Evolutionary conservation across 2,113 vertebrate species (phyloP).

Genomic region (Gambusia holbrooki): DNA sequence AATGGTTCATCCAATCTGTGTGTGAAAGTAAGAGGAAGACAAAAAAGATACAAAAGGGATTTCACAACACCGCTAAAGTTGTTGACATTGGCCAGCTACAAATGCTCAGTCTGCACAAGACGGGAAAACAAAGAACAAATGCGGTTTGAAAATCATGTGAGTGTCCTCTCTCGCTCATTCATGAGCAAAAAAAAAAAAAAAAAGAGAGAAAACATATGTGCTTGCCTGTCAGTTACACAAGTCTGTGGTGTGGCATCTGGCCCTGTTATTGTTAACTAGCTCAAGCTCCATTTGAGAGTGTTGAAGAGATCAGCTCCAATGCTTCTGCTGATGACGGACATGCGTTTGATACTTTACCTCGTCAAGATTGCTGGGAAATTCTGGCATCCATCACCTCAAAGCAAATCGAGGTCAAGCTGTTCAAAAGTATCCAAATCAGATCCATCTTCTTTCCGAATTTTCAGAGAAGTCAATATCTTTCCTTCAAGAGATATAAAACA

Average conservation of each 20-base stretch:
- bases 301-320: slow-evolving; percentile 27
- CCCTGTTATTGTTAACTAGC: slow-evolving; percentile 65
- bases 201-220: slow-evolving; percentile 50
- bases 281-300: slow-evolving; percentile 27
- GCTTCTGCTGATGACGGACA: slow-evolving; percentile 43
- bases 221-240: slow-evolving; percentile 65
- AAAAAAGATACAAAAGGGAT: slow-evolving; percentile 22
- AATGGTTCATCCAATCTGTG: slow-evolving; percentile 28
- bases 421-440: slow-evolving; percentile 19
- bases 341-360: slow-evolving; percentile 45
- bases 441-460: not conserved
- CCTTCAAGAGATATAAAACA: too few species aligned
- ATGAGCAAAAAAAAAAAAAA: slow-evolving; percentile 48
- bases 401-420: too few species aligned
- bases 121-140: slow-evolving; percentile 52
- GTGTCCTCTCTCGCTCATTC: slow-evolving; percentile 50
- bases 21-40: slow-evolving; percentile 38
- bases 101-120: slow-evolving; percentile 30
- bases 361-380: slow-evolving; percentile 26
- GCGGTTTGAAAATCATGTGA: slow-evolving; percentile 40
- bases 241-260: slow-evolving; percentile 66
- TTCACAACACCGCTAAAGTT: slow-evolving; percentile 54
- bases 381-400: slow-evolving; percentile 35
- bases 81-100: slow-evolving; percentile 43
- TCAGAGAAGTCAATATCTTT: not conserved